A percentile compares a stretch with the other conserved stretches of the same genome.
phyloP scores from a whole-genome alignment of 2,888 invertebrate genomes.

The Aleiodes alternator region DNA sequence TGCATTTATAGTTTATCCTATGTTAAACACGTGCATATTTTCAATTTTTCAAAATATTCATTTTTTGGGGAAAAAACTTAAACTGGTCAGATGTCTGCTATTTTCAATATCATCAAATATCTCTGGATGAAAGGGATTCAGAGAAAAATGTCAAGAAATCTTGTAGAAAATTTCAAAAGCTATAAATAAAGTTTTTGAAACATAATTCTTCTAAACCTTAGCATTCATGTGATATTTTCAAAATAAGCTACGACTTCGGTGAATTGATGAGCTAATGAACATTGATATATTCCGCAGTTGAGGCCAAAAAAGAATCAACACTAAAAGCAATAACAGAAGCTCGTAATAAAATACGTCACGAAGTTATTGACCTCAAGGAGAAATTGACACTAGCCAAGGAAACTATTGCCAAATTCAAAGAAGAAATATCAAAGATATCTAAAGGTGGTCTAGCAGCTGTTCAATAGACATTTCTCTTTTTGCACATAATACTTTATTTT shows the following conservation, averaged over 20 bases:
- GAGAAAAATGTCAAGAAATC: constrained; percentile 15
- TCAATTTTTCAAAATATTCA: too few species aligned
- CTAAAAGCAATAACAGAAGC: constrained; percentile 86
- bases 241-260: not conserved
- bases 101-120: too few species aligned
- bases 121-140: not conserved
- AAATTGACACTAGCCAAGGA: constrained; percentile 90
- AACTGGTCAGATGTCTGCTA: too few species aligned
- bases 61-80: too few species aligned
- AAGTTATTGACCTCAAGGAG: constrained; percentile 90
- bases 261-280: not conserved
- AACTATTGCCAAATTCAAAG: constrained; percentile 88
- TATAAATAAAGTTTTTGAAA: too few species aligned
- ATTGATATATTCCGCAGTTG: constrained; percentile 82
- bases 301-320: constrained; percentile 90
- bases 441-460: constrained; percentile 65
- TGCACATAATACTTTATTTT: not conserved
- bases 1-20: too few species aligned
- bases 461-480: constrained; percentile 48
- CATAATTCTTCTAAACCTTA: too few species aligned
- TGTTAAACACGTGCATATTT: too few species aligned
- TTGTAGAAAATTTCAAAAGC: too few species aligned
- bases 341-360: constrained; percentile 87
- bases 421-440: constrained; percentile 80
- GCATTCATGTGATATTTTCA: too few species aligned